Evolutionary conservation across 2,797 vertebrate genomes (phyloP).

Genomic region (Falco naumanni): DNA sequence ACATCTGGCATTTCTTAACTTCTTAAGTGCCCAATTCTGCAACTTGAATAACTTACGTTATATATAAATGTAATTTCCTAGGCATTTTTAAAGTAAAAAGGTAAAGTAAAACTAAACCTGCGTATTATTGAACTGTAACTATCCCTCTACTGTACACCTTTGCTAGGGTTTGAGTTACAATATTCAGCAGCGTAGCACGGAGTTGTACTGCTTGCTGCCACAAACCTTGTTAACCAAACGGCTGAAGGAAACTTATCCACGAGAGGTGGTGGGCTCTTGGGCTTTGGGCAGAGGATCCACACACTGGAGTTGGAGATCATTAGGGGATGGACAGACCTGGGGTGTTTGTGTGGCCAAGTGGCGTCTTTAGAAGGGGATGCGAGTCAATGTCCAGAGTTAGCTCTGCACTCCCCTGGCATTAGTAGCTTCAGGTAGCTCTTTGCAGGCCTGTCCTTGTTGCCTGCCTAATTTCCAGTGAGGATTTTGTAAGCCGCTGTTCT

Average conservation of each 20-base stretch:
- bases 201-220: not conserved
- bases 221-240: not conserved
- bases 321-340: not conserved
- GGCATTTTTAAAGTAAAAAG: slow-evolving; percentile 10
- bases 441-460: not conserved
- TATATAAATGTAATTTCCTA: slow-evolving; percentile 52
- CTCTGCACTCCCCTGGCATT: not conserved
- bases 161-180: not conserved
- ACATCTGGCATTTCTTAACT: slow-evolving; percentile 64
- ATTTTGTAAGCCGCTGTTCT: not conserved
- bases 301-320: fast-evolving
- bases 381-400: not conserved
- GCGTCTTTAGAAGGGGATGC: not conserved
- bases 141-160: not conserved
- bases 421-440: not conserved
- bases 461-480: not conserved
- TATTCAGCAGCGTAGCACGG: not conserved
- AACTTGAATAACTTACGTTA: slow-evolving; percentile 1
- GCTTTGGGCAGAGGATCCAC: not conserved
- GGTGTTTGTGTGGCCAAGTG: fast-evolving
- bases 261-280: not conserved
- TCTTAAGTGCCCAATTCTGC: slow-evolving; percentile 19
- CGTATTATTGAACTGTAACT: not conserved
- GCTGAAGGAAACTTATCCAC: not conserved
- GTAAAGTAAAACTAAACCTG: not conserved